These are phyloP conservation scores for Sylvicola cinctus DNA, from an alignment of 2,888 invertebrate species.

Conservation along the genomic window DNA sequence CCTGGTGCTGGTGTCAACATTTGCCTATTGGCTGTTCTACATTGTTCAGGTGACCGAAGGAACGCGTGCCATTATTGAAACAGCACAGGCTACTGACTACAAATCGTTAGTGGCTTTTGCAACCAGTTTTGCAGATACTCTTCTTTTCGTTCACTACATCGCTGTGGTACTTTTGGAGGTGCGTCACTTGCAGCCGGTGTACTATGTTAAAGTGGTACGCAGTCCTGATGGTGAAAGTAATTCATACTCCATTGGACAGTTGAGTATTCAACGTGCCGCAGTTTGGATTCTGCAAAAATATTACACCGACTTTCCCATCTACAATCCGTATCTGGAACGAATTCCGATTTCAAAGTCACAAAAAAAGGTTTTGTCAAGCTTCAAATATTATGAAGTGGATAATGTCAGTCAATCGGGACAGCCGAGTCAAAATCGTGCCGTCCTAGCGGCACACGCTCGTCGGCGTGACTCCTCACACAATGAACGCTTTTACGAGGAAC, in stretches of 20 bases:
- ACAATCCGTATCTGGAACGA: constrained; percentile 88
- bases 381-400: constrained; percentile 97
- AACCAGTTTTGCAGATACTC: constrained; percentile 77
- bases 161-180: constrained; percentile 87
- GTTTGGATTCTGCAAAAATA: constrained; percentile 89
- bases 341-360: constrained; percentile 70
- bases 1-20: constrained; percentile 74
- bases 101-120: constrained; percentile 82
- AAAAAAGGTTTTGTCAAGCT: constrained; percentile 56
- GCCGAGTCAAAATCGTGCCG: constrained; percentile 47
- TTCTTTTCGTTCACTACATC: constrained; percentile 86
- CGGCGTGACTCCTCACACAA: constrained; percentile 84
- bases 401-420: constrained; percentile 47
- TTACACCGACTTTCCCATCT: constrained; percentile 89
- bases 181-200: constrained; percentile 75
- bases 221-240: constrained; percentile 89
- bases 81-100: constrained; percentile 64
- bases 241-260: constrained; percentile 70
- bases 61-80: constrained; percentile 56
- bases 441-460: constrained; percentile 55
- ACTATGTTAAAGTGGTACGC: constrained; percentile 74
- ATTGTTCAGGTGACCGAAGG: constrained; percentile 75
- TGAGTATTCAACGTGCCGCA: constrained; percentile 89
- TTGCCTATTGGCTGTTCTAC: constrained; percentile 97
- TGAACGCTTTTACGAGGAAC: constrained; percentile 94